Evolutionary conservation across 2,113 vertebrate genomes (phyloP).

Genomic region (Barbus barbus): DNA sequence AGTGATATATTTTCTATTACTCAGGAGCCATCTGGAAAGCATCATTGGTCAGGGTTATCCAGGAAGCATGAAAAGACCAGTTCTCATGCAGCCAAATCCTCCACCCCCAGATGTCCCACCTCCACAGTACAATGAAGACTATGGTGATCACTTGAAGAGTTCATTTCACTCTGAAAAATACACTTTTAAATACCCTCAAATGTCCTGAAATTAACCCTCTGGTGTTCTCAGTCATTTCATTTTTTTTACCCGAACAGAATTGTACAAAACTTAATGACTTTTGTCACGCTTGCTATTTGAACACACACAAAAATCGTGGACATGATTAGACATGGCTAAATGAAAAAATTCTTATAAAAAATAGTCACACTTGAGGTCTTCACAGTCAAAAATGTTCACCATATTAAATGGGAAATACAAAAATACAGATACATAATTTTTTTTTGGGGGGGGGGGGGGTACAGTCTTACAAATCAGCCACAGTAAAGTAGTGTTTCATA

Average conservation of each 20-base stretch:
- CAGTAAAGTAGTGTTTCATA: too few species aligned
- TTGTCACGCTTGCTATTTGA: not conserved
- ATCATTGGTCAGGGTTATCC: constrained; percentile 48
- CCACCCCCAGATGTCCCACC: constrained; percentile 48
- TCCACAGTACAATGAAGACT: constrained; percentile 50
- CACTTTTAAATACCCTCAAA: not conserved
- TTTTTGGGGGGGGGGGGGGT: not conserved
- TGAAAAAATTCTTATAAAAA: too few species aligned
- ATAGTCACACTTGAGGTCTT: too few species aligned
- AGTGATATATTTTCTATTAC: not conserved
- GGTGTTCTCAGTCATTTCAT: too few species aligned
- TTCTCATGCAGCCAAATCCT: constrained; percentile 1
- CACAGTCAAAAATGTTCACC: not conserved
- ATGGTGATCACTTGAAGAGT: constrained; percentile 40
- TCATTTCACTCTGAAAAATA: not conserved
- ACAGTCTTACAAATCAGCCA: too few species aligned
- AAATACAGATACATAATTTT: not conserved
- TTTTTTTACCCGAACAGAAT: not conserved
- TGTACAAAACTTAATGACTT: too few species aligned
- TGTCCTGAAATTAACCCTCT: too few species aligned
- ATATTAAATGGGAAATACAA: not conserved
- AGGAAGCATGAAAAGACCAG: constrained; percentile 48
- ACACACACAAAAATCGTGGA: not conserved
- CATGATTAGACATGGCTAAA: too few species aligned
- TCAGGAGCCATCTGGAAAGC: constrained; percentile 65